Conservation (phyloP, 2,113 vertebrate species). For the Scomber scombrus region DNA sequence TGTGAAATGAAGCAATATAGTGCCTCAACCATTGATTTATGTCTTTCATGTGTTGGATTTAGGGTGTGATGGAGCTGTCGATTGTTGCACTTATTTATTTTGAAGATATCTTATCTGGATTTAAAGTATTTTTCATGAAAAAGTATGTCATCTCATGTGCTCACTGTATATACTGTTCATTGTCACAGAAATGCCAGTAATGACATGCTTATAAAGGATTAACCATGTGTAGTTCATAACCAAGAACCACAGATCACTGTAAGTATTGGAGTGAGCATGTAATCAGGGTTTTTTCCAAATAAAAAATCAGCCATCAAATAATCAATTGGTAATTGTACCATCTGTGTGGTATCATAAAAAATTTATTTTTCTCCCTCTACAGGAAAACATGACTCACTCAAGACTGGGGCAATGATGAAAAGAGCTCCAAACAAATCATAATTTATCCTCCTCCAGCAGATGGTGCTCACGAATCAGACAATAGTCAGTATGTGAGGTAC, state of each 20-base stretch:
- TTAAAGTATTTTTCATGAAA: constrained; percentile 16
- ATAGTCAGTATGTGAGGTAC: neutral
- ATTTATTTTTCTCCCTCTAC: neutral
- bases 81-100: constrained; percentile 57
- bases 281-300: constrained; percentile 61
- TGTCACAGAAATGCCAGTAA: constrained; percentile 31
- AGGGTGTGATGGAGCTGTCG: constrained; percentile 2
- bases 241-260: constrained; percentile 33
- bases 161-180: constrained; percentile 40
- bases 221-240: constrained; percentile 41
- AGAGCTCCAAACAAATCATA: constrained; percentile 10
- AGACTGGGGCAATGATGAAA: constrained; percentile 4
- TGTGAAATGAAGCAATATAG: constrained; percentile 53
- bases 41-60: neutral
- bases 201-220: constrained; percentile 15
- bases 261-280: constrained; percentile 42
- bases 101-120: constrained; percentile 4
- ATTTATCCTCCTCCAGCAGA: constrained; percentile 66
- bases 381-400: constrained; percentile 14
- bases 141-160: constrained; percentile 2
- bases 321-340: neutral
- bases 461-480: constrained; percentile 66
- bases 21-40: constrained; percentile 56
- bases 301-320: constrained; percentile 47
- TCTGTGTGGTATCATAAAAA: neutral